A percentile compares a stretch with the other conserved stretches of the same genome.
Evolutionary conservation across 2,797 vertebrate genomes (phyloP).

Genomic region (Takifugu ocellatus): DNA sequence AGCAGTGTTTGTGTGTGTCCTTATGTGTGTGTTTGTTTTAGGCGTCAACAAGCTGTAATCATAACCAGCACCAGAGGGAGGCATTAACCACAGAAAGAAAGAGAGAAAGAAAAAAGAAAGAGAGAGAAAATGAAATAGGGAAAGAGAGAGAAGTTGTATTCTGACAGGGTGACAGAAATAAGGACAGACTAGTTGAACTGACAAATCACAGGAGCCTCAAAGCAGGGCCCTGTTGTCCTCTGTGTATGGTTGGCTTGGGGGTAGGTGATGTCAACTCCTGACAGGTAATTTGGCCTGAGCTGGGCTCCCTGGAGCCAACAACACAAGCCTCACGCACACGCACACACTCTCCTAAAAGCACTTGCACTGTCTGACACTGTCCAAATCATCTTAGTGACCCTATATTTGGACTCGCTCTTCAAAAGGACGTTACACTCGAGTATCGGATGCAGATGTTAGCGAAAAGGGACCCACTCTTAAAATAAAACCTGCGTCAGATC

Average conservation of each 20-base stretch:
- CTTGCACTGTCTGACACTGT: constrained; percentile 10
- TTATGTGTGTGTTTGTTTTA: constrained; percentile 15
- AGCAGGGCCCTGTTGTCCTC: constrained; percentile 67
- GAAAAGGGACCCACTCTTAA: not conserved
- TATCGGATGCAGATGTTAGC: not conserved
- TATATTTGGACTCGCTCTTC: constrained; percentile 40
- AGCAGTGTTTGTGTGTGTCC: constrained; percentile 38
- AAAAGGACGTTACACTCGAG: constrained; percentile 40
- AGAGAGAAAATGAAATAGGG: constrained; percentile 11
- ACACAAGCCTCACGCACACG: constrained; percentile 35
- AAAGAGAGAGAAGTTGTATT: constrained; percentile 11
- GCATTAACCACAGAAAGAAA: constrained; percentile 17
- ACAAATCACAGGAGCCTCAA: constrained; percentile 64
- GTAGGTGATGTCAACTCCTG: constrained; percentile 77
- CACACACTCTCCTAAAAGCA: constrained; percentile 19
- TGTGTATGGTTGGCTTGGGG: constrained; percentile 65
- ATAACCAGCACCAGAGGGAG: constrained; percentile 73
- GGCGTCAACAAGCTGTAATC: constrained; percentile 51
- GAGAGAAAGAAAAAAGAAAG: constrained; percentile 14
- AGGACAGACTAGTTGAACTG: constrained; percentile 51
- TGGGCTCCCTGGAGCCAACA: constrained; percentile 50
- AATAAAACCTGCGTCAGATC: not conserved
- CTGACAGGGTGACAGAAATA: constrained; percentile 24
- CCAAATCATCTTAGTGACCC: constrained; percentile 32
- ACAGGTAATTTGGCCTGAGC: constrained; percentile 77